Base-by-base conservation (phyloP, 2,113 vertebrate genomes). In the Oxyura jamaicensis region DNA sequence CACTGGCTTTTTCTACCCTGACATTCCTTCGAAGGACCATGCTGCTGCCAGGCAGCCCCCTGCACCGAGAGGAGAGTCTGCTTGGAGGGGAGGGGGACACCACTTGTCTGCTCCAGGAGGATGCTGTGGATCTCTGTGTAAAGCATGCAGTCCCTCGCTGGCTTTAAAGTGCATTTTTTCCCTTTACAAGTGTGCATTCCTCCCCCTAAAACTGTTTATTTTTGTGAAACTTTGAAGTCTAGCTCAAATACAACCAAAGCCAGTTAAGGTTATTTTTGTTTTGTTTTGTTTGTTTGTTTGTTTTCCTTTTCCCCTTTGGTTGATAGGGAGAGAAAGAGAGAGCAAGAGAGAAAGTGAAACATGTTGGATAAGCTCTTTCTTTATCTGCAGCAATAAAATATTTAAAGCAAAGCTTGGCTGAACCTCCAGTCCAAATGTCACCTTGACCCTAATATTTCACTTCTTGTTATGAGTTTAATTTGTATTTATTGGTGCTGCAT, bases 381-480 rank as follows among this genome's bases (percentile, higher is more conserved):
- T 95, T 92, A 94, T 90, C 92, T 95, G 86, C 86, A 91, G 88
- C 92, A 95, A 97, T 96, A 97, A 96, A 97, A 97, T 95, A 96
- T 90, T 96, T 96, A 96, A 96, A 96, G 91, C 78, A 97, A 96
- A 96, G 65, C 92, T 92, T 96, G 96, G 69, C 94, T 95, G 91
- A 95, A 93, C 91, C 88, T 94, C 81, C 75, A 92, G 91, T 94
- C 92, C 82, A 93, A 95, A 94, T 94, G 94, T 97, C 97, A 97
- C 93, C 92, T 96, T 97, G 93, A 79, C 76, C 93, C 88, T 97
- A 95, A 90, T 95, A 96, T 95, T 97, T 96, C 88, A 90, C 33
- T 91, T 94, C 92, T 94, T 96, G 67, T 93, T 96, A 96, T 82
- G 82, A 96, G 58, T 83, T 94, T 96, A 93, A 96, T 96, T 96